Conservation (phyloP, 37 sponge, comb jelly and placozoan species). For the Petrosia ficiformis region DNA sequence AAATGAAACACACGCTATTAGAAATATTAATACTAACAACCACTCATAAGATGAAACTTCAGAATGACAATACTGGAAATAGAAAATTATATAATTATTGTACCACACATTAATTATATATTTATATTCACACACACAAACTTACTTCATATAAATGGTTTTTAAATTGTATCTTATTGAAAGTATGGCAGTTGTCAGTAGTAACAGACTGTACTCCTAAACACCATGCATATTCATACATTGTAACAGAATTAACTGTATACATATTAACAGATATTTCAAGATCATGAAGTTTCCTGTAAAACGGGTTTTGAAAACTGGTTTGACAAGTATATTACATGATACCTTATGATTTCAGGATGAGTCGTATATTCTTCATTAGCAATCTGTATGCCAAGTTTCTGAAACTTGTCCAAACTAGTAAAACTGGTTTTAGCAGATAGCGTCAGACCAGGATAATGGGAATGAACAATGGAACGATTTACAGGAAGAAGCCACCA, state of each 20-base stretch:
- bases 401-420: constrained; percentile 27
- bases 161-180: constrained; percentile 7
- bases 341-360: constrained; percentile 12
- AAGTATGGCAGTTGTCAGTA: constrained; percentile 40
- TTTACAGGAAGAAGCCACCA: constrained; percentile 42
- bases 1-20: too few species aligned
- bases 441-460: constrained; percentile 28
- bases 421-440: constrained; percentile 40
- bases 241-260: constrained; percentile 33
- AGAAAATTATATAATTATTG: too few species aligned
- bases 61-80: too few species aligned
- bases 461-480: constrained; percentile 9
- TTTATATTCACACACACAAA: too few species aligned
- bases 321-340: too few species aligned
- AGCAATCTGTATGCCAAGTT: constrained; percentile 14
- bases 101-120: too few species aligned
- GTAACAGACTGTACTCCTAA: constrained; percentile 49
- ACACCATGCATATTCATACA: constrained; percentile 62
- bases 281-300: constrained; percentile 31
- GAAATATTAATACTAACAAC: too few species aligned
- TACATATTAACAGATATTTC: constrained; percentile 50
- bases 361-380: constrained; percentile 61
- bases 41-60: too few species aligned
- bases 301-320: background rate
- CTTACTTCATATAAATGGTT: constrained; percentile 34